Evolutionary conservation across 2,888 invertebrate species (phyloP), one percentile per base, ranked within the genome.

Genomic region (Camponotus fellah): DNA sequence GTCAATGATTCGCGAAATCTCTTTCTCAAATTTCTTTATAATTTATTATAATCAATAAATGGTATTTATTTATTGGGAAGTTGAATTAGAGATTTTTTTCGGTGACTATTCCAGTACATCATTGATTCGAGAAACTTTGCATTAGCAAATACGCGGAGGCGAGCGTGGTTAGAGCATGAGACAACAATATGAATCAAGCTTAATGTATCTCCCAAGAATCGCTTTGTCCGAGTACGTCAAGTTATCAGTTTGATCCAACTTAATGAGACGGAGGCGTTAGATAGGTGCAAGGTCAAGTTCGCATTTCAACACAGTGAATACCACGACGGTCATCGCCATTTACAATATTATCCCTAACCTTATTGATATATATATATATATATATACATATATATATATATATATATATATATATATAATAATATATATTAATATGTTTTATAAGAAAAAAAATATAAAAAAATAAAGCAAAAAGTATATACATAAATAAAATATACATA

Each of bases 201-300:
- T 56, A 69, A 77, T 77, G 21, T 69, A 69, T 68, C 71, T 77
- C 56, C 69, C n/a, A 68, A 71, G n/a, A 43, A 53, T 56, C 32
- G 40, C 14, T 32, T 68, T 68, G 76, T 77, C 40, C 69, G 40
- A 40, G 40, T 56, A 60, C 49, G 80, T 69, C 62, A 49, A 72
- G 46, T 72, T 68, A 80, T 72, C 62, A 37, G 40, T 17, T 8
- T 72, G 69, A 80, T 72, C 72, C 49, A 34, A 26, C 21, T 80
- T 62, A 80, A 80, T 80, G 21, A 62, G 37, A 60, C 46, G 60
- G 34, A 71, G 56, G 43, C 58, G 58, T 69, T 58, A 40, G n/a
- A 12, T 37, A 69, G 6, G 34, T 21, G 46, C 53, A 80, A 83
- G 72, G 71, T 71, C 65, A 83, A 83, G 71, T 83, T 62, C 53